phyloP scores from a whole-genome alignment of 2,888 invertebrate genomes.

The Cordylochernes scorpioides region DNA sequence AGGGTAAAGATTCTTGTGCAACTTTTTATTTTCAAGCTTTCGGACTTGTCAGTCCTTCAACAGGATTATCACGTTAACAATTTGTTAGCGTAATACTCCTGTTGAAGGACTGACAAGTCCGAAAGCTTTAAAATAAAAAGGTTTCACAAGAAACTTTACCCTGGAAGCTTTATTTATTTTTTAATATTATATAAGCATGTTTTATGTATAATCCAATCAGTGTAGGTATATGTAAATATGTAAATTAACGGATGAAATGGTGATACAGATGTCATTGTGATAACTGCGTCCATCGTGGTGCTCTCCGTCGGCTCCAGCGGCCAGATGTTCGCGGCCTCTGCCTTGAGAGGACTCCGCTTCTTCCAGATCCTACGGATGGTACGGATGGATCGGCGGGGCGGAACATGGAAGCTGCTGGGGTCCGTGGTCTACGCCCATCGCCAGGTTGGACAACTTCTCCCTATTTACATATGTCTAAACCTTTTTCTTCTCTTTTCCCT shows the following conservation, averaged over 20 bases:
- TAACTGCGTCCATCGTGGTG: constrained; percentile 62
- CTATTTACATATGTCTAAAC: too few species aligned
- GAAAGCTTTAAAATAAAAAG: too few species aligned
- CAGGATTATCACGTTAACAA: too few species aligned
- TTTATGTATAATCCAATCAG: constrained; percentile 4
- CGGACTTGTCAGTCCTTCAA: too few species aligned
- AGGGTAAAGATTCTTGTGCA: too few species aligned
- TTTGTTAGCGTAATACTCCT: too few species aligned
- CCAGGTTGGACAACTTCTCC: constrained; percentile 57
- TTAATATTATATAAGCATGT: constrained; percentile 1
- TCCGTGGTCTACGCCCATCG: constrained; percentile 84
- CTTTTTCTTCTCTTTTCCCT: too few species aligned
- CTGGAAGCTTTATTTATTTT: too few species aligned
- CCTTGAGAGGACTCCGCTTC: constrained; percentile 67
- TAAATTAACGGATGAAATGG: constrained; percentile 8
- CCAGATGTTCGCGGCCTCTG: constrained; percentile 70
- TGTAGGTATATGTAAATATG: too few species aligned
- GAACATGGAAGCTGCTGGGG: constrained; percentile 79
- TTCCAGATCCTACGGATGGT: constrained; percentile 89
- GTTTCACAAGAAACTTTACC: too few species aligned
- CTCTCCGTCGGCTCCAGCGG: constrained; percentile 63
- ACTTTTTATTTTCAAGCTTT: too few species aligned
- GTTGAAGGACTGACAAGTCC: too few species aligned
- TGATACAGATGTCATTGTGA: constrained; percentile 58
- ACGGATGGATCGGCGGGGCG: constrained; percentile 73